Base-by-base conservation (phyloP, 2,113 vertebrate species). In the Onychostoma macrolepis region DNA sequence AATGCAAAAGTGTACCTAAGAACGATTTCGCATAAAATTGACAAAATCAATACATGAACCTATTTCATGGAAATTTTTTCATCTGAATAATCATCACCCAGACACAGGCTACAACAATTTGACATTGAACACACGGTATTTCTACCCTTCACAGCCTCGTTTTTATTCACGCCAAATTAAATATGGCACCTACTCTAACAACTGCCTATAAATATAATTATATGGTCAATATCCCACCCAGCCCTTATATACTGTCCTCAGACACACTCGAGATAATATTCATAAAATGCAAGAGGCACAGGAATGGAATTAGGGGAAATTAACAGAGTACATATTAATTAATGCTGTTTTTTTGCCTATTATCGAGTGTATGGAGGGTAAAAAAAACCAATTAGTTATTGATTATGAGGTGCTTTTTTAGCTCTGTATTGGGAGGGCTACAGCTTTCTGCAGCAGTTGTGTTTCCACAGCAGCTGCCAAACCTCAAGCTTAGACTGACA, bases 351-450 rank as follows among this genome's bases (percentile, higher is more conserved):
- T 79, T 83, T 53, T 74, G 43, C 45, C n/a, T 63, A 79, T 85
- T 90, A 85, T 88, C 80, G 67, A 88, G 69, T 10, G 19, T 28
- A 48, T 30, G 36, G 75, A 24, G 8, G 17, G 43, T 79, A 58
- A 86, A n/a, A n/a, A 85, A 87, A 89, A 89, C 86, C 67, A 86
- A 88, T 89, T 88, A 85, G 19, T 56, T 78, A 88, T 85, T 71
- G 74, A 90, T 87, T 87, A 88, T 84, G 74, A 81, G 61, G 12
- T 79, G 19, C 65, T 87, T 58, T 43, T 80, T 45, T 15, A 75
- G 75, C 43, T 79, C 80, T n/a, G 61, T 38, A 13, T 45, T 11
- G 15, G 30, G 11, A 67, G 21, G 15, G 30, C 4, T 36, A 36
- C 6, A 38, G 61, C 69, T 26, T 58, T 85, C 41, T 41, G 45